Conservation (phyloP, 2,797 vertebrate genomes). For the Macrochelys suwanniensis region DNA sequence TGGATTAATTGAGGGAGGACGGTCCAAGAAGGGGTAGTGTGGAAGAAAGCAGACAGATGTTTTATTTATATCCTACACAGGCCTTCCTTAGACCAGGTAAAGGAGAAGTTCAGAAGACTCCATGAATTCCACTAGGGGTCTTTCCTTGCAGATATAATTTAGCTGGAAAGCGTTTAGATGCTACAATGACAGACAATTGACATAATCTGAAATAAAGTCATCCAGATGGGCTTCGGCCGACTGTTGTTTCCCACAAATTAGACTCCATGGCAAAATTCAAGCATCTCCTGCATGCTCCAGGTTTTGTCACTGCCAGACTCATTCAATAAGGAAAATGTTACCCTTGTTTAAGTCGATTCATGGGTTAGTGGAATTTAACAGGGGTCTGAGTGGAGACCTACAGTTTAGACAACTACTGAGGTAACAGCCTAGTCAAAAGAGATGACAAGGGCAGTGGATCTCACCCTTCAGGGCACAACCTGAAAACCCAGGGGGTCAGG, state of each 20-base stretch:
- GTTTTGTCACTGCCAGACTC: background rate
- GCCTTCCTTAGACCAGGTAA: accelerated
- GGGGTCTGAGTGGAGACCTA: accelerated
- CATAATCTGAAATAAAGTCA: background rate
- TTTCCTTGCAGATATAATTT: background rate
- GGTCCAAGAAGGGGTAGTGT: background rate
- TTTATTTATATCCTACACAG: accelerated
- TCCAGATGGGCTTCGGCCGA: background rate
- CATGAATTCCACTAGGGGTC: background rate
- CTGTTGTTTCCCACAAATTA: background rate
- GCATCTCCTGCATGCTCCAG: background rate
- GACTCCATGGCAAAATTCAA: background rate
- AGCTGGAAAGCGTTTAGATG: accelerated
- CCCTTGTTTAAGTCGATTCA: background rate
- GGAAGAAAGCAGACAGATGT: background rate
- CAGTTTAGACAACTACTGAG: background rate
- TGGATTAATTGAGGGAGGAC: accelerated
- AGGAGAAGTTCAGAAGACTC: background rate
- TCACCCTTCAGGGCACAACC: background rate
- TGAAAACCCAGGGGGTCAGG: background rate
- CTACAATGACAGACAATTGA: accelerated
- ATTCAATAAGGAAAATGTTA: background rate
- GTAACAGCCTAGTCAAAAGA: too few species aligned
- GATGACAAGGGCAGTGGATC: background rate
- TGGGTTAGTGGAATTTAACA: background rate